Conservation (phyloP, 2,113 vertebrate species). For the Pangasianodon gigas region DNA sequence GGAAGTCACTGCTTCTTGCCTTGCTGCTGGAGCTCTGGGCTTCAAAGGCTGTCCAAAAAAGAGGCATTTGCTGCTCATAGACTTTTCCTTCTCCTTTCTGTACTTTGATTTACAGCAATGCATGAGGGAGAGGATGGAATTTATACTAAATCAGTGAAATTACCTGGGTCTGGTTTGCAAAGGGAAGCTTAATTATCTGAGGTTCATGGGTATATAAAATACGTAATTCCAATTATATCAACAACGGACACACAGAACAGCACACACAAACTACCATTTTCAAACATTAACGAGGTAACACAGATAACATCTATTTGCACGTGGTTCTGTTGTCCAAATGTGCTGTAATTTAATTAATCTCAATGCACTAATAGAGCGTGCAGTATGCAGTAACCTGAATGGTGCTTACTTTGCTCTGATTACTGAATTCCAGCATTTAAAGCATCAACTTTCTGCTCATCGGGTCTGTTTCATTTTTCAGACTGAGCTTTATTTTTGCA, state of each 20-base stretch:
- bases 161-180: not conserved
- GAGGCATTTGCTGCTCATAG: not conserved
- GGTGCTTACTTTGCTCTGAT: not conserved
- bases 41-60: slow-evolving; percentile 14
- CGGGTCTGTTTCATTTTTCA: not conserved
- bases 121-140: not conserved
- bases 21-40: not conserved
- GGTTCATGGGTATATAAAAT: not conserved
- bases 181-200: not conserved
- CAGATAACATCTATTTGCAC: not conserved
- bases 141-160: not conserved
- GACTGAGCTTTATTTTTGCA: not conserved
- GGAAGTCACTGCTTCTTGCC: not conserved
- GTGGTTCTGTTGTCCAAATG: not conserved
- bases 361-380: not conserved
- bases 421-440: not conserved
- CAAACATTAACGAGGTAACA: not conserved
- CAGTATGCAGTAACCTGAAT: not conserved
- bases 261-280: not conserved
- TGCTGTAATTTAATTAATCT: not conserved
- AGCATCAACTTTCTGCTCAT: not conserved
- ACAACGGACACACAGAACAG: not conserved
- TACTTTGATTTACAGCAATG: not conserved
- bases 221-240: not conserved
- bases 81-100: not conserved